Evolutionary conservation across 2,797 vertebrate species (phyloP).

Genomic region (Yasuhikotakia modesta): DNA sequence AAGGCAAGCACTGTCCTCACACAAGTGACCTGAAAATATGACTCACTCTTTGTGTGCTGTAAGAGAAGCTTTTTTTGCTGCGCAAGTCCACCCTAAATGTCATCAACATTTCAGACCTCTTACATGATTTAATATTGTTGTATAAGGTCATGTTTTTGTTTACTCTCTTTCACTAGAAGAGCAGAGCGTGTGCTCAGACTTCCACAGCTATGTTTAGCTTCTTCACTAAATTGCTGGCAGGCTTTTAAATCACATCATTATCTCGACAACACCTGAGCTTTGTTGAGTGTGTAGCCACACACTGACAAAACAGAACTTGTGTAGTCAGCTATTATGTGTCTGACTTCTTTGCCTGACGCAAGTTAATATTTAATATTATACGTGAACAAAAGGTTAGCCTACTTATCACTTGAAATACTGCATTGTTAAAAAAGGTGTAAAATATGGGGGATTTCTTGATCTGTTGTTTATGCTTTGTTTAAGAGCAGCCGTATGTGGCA

Average conservation of each 20-base stretch:
- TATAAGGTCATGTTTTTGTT: constrained; percentile 61
- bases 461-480: constrained; percentile 34
- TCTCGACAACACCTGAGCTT: constrained; percentile 53
- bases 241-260: constrained; percentile 50
- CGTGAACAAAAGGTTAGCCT: constrained; percentile 43
- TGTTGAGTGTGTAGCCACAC: constrained; percentile 45
- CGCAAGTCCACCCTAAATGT: constrained; percentile 41
- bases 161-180: constrained; percentile 23
- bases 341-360: constrained; percentile 45
- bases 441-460: constrained; percentile 43
- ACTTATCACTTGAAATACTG: constrained; percentile 30
- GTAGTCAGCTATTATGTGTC: constrained; percentile 57
- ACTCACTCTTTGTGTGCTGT: not conserved
- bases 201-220: constrained; percentile 54
- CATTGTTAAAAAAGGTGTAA: constrained; percentile 30
- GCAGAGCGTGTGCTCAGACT: constrained; percentile 47
- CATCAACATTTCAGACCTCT: constrained; percentile 23
- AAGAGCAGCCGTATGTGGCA: constrained; percentile 28
- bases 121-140: constrained; percentile 22
- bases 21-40: not conserved
- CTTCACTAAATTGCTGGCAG: constrained; percentile 49
- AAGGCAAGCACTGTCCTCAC: too few species aligned
- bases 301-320: constrained; percentile 55
- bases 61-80: not conserved
- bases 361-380: constrained; percentile 64